Evolutionary conservation across 1,140 invertebrate species (phyloP).

Genomic region (Belonocnema kinseyi): DNA sequence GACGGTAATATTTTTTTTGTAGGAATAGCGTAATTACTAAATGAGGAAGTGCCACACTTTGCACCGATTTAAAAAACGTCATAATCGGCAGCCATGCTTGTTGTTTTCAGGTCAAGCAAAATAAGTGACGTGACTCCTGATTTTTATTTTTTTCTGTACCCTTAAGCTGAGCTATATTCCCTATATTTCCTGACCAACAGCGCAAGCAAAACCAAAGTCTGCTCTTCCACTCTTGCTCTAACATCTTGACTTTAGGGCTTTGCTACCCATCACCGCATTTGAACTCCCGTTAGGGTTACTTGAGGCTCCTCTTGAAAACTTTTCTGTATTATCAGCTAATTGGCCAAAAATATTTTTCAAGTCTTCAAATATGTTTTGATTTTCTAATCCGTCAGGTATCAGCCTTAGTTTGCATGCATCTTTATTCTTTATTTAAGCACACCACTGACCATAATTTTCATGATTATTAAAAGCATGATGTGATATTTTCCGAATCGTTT

Average conservation of each 20-base stretch:
- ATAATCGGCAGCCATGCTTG: not conserved
- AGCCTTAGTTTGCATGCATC: slow-evolving; percentile 23
- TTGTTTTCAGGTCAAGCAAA: not conserved
- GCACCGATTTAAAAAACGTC: not conserved
- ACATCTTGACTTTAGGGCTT: slow-evolving; percentile 36
- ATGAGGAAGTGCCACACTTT: not conserved
- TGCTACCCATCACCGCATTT: slow-evolving; percentile 29
- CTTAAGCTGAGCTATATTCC: too few relatives aligned
- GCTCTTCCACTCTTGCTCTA: not conserved
- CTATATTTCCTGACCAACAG: not conserved
- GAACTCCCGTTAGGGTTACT: slow-evolving; percentile 43
- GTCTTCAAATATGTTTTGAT: slow-evolving; percentile 31
- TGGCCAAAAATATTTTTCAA: slow-evolving; percentile 36
- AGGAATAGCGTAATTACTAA: not conserved
- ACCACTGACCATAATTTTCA: slow-evolving; percentile 40
- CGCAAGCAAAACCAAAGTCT: not conserved
- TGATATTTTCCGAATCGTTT: too few relatives aligned
- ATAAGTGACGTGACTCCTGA: too few relatives aligned
- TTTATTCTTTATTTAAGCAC: slow-evolving; percentile 30
- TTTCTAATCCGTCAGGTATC: slow-evolving; percentile 31
- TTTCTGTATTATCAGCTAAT: not conserved
- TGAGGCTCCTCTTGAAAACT: slow-evolving; percentile 35
- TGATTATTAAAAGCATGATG: too few relatives aligned
- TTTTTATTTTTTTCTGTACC: too few relatives aligned
- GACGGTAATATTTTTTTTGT: not conserved